A percentile compares a stretch with the other conserved stretches of the same genome.
Evolutionary conservation across 2,797 vertebrate species (phyloP).

Genomic region (Valencia hispanica): DNA sequence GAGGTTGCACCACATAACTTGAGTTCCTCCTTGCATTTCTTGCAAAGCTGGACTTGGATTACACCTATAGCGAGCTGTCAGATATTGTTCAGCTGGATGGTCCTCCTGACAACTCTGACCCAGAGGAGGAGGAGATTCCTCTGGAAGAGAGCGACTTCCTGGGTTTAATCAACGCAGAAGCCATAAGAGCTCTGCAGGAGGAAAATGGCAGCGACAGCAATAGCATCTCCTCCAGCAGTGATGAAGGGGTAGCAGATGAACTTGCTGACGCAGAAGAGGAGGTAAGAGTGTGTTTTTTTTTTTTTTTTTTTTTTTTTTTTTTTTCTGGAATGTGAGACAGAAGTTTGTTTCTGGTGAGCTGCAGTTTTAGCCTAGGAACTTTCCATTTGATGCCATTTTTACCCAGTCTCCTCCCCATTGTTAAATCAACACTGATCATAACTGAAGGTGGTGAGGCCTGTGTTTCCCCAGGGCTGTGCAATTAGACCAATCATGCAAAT

Average conservation of each 20-base stretch:
- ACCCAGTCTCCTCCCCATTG: not conserved
- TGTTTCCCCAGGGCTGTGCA: not conserved
- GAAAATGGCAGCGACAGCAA: conserved; percentile 82
- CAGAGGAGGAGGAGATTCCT: conserved; percentile 74
- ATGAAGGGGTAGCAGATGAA: conserved; percentile 74
- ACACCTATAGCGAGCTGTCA: conserved; percentile 76
- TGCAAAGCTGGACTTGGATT: conserved; percentile 73
- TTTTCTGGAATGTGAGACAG: too few species aligned
- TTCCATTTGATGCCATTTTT: too few species aligned
- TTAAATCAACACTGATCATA: not conserved
- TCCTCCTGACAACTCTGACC: conserved; percentile 83
- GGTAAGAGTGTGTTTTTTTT: conserved; percentile 54
- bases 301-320: too few species aligned
- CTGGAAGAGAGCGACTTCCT: conserved; percentile 88
- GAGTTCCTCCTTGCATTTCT: not conserved
- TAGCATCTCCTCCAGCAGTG: conserved; percentile 79
- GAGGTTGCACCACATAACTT: not conserved
- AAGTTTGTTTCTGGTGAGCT: not conserved
- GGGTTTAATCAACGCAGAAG: conserved; percentile 85
- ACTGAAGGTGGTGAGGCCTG: not conserved
- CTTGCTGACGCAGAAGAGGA: conserved; percentile 83
- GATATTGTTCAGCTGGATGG: conserved; percentile 93
- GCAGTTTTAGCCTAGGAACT: not conserved
- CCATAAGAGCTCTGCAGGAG: conserved; percentile 87
- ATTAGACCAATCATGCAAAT: not conserved